These are phyloP conservation scores for Formica aserva DNA, from an alignment of 2,888 invertebrate genomes.

Conservation along the genomic window DNA sequence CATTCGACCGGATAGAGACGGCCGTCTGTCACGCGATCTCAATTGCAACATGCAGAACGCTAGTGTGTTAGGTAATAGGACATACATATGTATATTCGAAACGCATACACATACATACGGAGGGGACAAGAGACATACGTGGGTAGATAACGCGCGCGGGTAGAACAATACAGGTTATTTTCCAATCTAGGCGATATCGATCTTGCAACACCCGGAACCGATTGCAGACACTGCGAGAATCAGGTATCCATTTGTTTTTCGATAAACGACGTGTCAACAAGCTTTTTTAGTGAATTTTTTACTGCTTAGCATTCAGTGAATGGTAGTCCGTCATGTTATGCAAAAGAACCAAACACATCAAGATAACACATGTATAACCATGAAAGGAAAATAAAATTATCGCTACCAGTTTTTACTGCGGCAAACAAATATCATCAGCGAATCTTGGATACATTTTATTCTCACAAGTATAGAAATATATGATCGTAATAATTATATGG, in stretches of 20 bases:
- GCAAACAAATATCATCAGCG: neutral
- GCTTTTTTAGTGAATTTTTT: slow-evolving; percentile 19
- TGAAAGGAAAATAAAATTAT: slow-evolving; percentile 24
- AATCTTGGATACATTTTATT: neutral
- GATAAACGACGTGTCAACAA: neutral
- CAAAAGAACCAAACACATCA: neutral
- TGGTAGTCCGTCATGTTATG: neutral
- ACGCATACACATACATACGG: neutral
- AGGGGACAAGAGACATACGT: slow-evolving; percentile 9
- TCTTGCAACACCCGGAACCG: slow-evolving; percentile 56
- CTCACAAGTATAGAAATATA: neutral
- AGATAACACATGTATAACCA: neutral
- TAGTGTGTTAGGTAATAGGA: slow-evolving; percentile 61
- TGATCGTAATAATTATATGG: neutral
- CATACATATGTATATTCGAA: slow-evolving; percentile 19
- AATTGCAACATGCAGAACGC: slow-evolving; percentile 55
- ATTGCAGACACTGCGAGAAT: slow-evolving; percentile 37
- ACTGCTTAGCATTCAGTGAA: neutral
- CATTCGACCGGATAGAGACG: slow-evolving; percentile 54
- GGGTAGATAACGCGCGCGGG: slow-evolving; percentile 33
- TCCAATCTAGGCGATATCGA: slow-evolving; percentile 70
- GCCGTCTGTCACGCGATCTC: slow-evolving; percentile 63
- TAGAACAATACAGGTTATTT: slow-evolving; percentile 64
- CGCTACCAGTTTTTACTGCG: slow-evolving; percentile 1
- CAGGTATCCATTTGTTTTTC: slow-evolving; percentile 17